These are phyloP conservation scores for Aricia artaxerxes DNA, from an alignment of 2,888 invertebrate genomes.

Conservation along the genomic window DNA sequence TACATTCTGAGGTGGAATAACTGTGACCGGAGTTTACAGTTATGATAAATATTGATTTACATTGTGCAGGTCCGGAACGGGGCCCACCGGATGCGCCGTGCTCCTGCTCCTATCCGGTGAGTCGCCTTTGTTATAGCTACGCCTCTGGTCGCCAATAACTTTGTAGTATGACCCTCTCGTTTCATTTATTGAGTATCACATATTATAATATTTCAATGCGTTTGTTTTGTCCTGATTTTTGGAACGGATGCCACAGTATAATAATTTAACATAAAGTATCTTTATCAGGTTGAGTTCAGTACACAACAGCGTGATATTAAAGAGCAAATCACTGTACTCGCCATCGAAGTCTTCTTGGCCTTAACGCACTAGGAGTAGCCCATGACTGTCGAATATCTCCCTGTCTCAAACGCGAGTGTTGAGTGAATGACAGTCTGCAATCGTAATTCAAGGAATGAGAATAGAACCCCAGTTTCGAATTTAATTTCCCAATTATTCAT, in stretches of 20 bases:
- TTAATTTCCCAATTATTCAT: not conserved
- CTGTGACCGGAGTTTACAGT: not conserved
- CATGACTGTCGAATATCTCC: too few relatives aligned
- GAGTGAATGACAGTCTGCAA: not conserved
- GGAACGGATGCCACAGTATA: not conserved
- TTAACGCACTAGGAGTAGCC: too few relatives aligned
- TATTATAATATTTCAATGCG: not conserved
- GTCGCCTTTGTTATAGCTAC: conserved; percentile 34
- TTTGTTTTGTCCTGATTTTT: not conserved
- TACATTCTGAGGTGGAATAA: not conserved
- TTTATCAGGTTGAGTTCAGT: too few relatives aligned
- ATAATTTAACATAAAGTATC: not conserved
- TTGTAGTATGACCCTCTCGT: not conserved
- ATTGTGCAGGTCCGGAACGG: conserved; percentile 37
- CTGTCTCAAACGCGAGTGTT: too few relatives aligned
- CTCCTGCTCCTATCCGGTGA: conserved; percentile 46
- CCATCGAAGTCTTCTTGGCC: too few relatives aligned
- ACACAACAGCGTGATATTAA: too few relatives aligned
- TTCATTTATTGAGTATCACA: not conserved
- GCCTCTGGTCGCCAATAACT: not conserved
- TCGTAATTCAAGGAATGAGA: not conserved
- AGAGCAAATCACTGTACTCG: too few relatives aligned
- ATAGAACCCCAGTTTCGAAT: not conserved
- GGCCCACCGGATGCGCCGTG: conserved; percentile 40
- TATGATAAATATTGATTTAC: conserved; percentile 25